A percentile compares a stretch with the other conserved stretches of the same genome.
phyloP scores from a whole-genome alignment of 2,113 vertebrate species.

The Salvelinus alpinus region DNA sequence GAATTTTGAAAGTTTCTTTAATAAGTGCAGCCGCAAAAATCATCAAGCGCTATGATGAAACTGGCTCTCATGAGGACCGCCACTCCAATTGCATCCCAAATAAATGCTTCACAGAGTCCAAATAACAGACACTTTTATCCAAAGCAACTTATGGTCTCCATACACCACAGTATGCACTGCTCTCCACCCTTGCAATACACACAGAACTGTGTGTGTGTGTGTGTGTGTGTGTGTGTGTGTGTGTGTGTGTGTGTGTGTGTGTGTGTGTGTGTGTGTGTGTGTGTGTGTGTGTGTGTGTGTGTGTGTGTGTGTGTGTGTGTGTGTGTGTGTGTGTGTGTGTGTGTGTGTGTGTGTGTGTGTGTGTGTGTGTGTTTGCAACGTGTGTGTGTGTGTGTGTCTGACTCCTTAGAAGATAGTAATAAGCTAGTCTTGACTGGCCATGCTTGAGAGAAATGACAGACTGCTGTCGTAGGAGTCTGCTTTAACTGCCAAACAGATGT shows the following conservation, averaged over 20 bases:
- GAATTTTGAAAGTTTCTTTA: no score
- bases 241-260: conserved; percentile 17
- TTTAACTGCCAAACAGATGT: conserved; percentile 1
- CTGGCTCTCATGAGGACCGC: no score
- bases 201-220: neutral
- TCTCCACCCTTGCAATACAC: no score
- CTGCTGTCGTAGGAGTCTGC: conserved; percentile 15
- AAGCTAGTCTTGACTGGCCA: neutral
- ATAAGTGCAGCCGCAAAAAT: no score
- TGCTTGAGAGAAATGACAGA: conserved; percentile 3
- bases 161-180: neutral
- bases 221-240: conserved; percentile 22
- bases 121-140: no score
- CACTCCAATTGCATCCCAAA: no score
- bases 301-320: conserved; percentile 13
- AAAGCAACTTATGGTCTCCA: no score
- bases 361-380: conserved; percentile 1
- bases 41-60: no score
- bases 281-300: conserved; percentile 20
- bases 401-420: neutral
- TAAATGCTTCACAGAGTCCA: no score
- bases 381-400: conserved; percentile 18
- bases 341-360: conserved; percentile 15
- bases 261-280: conserved; percentile 17
- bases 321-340: conserved; percentile 21